A percentile compares a stretch with the other conserved stretches of the same genome.
Conservation (phyloP, 2,797 vertebrate species). For the Molossus alvarezi region DNA sequence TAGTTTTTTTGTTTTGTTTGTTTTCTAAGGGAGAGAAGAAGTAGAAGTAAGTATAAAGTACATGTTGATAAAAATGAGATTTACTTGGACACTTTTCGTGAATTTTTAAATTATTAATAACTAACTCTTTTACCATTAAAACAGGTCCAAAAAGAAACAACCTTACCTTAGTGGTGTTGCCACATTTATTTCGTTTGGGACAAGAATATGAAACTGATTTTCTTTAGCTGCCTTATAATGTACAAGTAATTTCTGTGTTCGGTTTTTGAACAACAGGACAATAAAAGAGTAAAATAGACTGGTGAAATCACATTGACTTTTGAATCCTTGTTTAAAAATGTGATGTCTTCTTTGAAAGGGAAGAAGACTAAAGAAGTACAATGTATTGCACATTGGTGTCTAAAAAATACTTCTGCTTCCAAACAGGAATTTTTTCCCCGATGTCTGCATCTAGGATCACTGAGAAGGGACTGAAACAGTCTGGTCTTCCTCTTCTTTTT, state of each 20-base stretch:
- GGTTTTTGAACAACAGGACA: neutral
- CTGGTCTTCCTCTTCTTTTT: slow-evolving; percentile 25
- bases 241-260: slow-evolving; percentile 4
- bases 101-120: neutral
- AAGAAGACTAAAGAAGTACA: slow-evolving; percentile 67
- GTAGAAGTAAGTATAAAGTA: neutral
- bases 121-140: slow-evolving; percentile 74
- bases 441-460: slow-evolving; percentile 70
- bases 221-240: neutral
- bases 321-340: slow-evolving; percentile 53
- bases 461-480: slow-evolving; percentile 67
- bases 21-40: neutral
- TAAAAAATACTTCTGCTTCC: slow-evolving; percentile 80
- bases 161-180: neutral
- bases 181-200: slow-evolving; percentile 26
- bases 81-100: neutral
- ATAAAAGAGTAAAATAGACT: neutral
- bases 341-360: slow-evolving; percentile 69
- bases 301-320: slow-evolving; percentile 14
- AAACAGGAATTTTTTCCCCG: slow-evolving; percentile 64
- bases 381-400: slow-evolving; percentile 54
- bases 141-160: slow-evolving; percentile 71
- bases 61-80: slow-evolving; percentile 35
- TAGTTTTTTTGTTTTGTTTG: neutral
- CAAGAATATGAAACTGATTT: neutral